phyloP scores from a whole-genome alignment of 2,113 vertebrate species.

The Rhodinocichla rosea region DNA sequence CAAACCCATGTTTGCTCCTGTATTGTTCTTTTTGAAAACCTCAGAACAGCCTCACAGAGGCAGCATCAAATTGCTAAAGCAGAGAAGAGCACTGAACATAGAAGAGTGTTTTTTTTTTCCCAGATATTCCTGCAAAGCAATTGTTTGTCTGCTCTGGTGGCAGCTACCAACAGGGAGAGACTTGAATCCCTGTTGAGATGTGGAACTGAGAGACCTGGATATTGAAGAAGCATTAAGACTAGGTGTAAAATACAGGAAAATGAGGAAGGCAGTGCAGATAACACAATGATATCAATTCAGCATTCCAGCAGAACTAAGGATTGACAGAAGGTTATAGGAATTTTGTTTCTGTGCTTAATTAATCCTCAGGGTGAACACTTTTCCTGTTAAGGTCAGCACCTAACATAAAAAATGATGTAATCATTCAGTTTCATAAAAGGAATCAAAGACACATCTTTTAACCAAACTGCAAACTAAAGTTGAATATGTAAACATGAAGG shows the following conservation, averaged over 20 bases:
- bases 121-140: neutral
- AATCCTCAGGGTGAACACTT: neutral
- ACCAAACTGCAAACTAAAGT: neutral
- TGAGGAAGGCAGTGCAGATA: neutral
- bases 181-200: neutral
- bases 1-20: neutral
- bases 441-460: neutral
- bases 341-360: neutral
- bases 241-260: neutral
- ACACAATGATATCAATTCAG: neutral
- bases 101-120: neutral
- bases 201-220: neutral
- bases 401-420: neutral
- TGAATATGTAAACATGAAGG: neutral
- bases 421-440: neutral
- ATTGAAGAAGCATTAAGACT: neutral
- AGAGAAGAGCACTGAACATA: slow-evolving; percentile 12
- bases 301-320: neutral
- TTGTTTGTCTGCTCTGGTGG: neutral
- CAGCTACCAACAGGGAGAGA: neutral
- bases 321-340: neutral
- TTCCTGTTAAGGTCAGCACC: neutral
- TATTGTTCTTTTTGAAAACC: neutral
- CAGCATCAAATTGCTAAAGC: slow-evolving; percentile 48
- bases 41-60: slow-evolving; percentile 40